These are phyloP conservation scores for Saimiri boliviensis DNA, from an alignment of 2,113 vertebrate genomes.

Conservation along the genomic window DNA sequence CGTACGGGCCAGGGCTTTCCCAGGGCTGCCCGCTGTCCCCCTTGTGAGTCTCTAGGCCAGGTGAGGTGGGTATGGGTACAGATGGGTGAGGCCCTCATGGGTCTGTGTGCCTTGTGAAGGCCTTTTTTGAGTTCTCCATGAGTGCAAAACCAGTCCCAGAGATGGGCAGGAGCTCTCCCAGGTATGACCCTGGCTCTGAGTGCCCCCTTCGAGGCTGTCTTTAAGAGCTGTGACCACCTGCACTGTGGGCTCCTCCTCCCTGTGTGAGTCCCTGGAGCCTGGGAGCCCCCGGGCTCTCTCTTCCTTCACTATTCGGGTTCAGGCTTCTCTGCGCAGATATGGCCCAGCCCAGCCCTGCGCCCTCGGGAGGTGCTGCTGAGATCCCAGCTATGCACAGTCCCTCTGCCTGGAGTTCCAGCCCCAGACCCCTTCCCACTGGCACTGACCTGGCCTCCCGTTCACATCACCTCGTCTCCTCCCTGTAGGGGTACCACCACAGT, in stretches of 20 bases:
- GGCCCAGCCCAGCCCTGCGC: not conserved
- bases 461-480: accelerated
- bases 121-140: not conserved
- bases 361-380: not conserved
- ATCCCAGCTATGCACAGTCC: not conserved
- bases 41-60: no score
- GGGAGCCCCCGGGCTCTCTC: not conserved
- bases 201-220: not conserved
- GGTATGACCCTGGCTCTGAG: not conserved
- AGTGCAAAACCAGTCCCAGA: not conserved
- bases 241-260: not conserved
- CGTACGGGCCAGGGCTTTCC: not conserved
- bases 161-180: not conserved
- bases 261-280: not conserved
- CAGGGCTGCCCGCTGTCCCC: not conserved
- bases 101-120: not conserved
- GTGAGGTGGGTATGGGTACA: not conserved
- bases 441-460: not conserved
- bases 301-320: no score
- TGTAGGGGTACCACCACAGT: slow-evolving; percentile 90
- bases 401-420: not conserved
- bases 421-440: no score
- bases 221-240: not conserved
- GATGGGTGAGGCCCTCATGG: not conserved
- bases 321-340: not conserved